Conservation (phyloP, 2,797 vertebrate species). For the Sphenodon punctatus region DNA sequence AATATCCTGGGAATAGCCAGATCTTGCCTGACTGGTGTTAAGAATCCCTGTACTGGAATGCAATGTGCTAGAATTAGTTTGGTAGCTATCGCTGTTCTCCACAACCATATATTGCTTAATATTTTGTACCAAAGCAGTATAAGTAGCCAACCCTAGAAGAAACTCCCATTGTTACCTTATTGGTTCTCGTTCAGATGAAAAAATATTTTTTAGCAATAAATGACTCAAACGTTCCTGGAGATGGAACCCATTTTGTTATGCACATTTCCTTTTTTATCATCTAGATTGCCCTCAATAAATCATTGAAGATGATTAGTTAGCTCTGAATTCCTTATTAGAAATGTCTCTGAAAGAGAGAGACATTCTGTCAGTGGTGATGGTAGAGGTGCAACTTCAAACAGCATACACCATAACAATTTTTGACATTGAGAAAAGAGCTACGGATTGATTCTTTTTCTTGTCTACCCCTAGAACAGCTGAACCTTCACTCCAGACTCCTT, state of each 20-base stretch:
- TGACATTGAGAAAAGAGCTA: not conserved
- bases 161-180: not conserved
- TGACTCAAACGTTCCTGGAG: not conserved
- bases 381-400: not conserved
- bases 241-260: not conserved
- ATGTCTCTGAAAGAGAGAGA: not conserved
- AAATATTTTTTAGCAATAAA: not conserved
- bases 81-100: too few relatives aligned
- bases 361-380: not conserved
- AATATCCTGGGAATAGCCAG: too few relatives aligned
- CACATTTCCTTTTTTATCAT: not conserved
- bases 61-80: too few relatives aligned
- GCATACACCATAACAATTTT: accelerated
- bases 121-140: not conserved
- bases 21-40: too few relatives aligned
- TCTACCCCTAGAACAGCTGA: not conserved
- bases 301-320: not conserved
- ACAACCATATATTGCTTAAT: too few relatives aligned
- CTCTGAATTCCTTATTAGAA: not conserved
- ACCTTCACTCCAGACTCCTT: not conserved
- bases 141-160: not conserved
- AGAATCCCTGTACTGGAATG: too few relatives aligned
- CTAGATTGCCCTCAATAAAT: not conserved
- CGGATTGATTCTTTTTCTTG: not conserved
- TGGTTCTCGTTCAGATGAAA: not conserved